These are phyloP conservation scores for Meliscaeva auricollis DNA, from an alignment of 2,888 invertebrate species.

Conservation along the genomic window DNA sequence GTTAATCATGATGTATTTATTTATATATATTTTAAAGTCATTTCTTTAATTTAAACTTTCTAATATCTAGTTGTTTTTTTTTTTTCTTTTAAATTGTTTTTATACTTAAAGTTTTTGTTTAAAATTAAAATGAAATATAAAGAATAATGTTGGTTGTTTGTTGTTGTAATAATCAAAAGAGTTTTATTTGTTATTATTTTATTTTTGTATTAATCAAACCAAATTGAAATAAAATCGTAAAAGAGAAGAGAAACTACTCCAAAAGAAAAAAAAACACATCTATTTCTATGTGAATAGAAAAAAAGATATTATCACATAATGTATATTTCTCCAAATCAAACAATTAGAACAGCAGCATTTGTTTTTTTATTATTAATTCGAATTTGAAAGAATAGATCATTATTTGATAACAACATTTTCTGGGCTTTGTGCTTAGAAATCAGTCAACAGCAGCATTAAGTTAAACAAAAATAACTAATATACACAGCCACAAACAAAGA, in stretches of 20 bases:
- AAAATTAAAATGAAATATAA: slow-evolving; percentile 63
- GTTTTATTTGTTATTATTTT: slow-evolving; percentile 34
- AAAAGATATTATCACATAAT: not conserved
- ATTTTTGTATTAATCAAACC: slow-evolving; percentile 28
- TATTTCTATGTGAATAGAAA: slow-evolving; percentile 14
- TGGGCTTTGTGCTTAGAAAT: slow-evolving; percentile 16
- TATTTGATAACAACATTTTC: not conserved
- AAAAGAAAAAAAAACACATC: no score
- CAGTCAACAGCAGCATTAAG: slow-evolving; percentile 68
- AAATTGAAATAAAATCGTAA: slow-evolving; percentile 37
- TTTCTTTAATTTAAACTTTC: slow-evolving; percentile 76
- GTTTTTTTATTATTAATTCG: not conserved
- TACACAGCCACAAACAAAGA: slow-evolving; percentile 22
- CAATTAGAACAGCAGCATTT: slow-evolving; percentile 52
- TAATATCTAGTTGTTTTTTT: slow-evolving; percentile 67
- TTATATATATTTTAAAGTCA: slow-evolving; percentile 76
- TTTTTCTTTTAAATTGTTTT: slow-evolving; percentile 55
- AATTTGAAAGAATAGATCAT: not conserved
- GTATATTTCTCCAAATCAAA: slow-evolving; percentile 9
- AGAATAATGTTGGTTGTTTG: slow-evolving; percentile 58
- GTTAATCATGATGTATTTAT: slow-evolving; percentile 73
- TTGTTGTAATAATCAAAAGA: slow-evolving; percentile 58
- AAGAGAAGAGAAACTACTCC: slow-evolving; percentile 30
- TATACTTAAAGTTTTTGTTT: slow-evolving; percentile 67
- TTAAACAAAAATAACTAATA: slow-evolving; percentile 19